Percentiles rank a stretch among this genome's conserved stretches.
Evolutionary conservation across 2,888 invertebrate genomes (phyloP).

Genomic region (Polymixis lichenea): DNA sequence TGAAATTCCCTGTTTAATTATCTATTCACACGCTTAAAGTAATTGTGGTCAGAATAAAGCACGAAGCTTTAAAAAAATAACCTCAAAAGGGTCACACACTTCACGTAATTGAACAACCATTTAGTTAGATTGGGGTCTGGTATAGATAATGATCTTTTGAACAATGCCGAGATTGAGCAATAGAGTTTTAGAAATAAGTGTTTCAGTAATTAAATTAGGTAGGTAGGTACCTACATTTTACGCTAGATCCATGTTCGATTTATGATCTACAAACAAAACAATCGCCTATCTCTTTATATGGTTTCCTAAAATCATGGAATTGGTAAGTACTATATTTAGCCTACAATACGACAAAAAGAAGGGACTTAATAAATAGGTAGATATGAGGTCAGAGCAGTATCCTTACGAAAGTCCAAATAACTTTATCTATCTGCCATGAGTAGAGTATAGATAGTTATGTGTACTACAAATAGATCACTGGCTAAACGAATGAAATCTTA

Average conservation of each 20-base stretch:
- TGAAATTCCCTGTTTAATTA: constrained; percentile 39
- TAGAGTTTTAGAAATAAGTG: constrained; percentile 20
- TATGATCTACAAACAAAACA: not conserved
- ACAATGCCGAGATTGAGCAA: constrained; percentile 52
- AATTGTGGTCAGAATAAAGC: constrained; percentile 67
- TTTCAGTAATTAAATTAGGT: constrained; percentile 16
- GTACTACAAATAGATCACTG: not conserved
- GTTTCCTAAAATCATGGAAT: not conserved
- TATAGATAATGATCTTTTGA: constrained; percentile 60
- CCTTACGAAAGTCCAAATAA: not conserved
- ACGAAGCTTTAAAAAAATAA: constrained; percentile 72
- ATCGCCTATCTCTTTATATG: too few relatives aligned
- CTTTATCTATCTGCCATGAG: not conserved
- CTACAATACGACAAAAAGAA: not conserved
- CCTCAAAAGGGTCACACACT: constrained; percentile 82
- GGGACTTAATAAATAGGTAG: not conserved
- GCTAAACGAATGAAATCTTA: not conserved
- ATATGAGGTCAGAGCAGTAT: too few relatives aligned
- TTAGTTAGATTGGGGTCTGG: constrained; percentile 63
- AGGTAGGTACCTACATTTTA: not conserved
- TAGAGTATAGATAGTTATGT: not conserved
- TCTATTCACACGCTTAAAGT: constrained; percentile 60
- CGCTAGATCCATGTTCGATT: not conserved
- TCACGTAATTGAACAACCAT: constrained; percentile 78
- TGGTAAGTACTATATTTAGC: not conserved